Conservation (phyloP, 53 echinoderm and acorn worm species). For the Zoroaster sp. region DNA sequence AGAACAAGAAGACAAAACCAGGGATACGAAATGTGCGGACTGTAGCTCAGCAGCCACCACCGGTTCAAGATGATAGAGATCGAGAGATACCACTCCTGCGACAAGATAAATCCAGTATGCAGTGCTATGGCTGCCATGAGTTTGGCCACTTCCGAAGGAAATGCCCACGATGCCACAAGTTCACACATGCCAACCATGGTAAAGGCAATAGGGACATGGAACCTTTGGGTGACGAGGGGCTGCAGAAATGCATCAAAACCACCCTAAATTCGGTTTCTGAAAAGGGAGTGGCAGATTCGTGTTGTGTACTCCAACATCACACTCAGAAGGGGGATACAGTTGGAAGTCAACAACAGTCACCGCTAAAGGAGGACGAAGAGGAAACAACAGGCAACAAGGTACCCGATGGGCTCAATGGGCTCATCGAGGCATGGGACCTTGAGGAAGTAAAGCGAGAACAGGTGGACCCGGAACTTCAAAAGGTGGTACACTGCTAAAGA, state of each 20-base stretch:
- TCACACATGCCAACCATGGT: not conserved
- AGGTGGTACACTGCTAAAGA: not conserved
- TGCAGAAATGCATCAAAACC: not conserved
- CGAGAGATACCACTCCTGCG: too few species aligned
- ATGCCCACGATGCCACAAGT: too few species aligned
- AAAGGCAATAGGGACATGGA: not conserved
- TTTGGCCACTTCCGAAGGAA: not conserved
- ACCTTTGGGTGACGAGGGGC: not conserved
- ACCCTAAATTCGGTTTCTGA: not conserved
- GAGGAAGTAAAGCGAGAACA: not conserved
- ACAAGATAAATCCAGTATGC: not conserved
- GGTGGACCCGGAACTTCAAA: too few species aligned
- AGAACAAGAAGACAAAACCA: not conserved
- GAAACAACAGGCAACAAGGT: too few species aligned
- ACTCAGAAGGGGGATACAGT: too few species aligned
- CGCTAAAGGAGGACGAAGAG: not conserved
- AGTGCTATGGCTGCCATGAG: not conserved
- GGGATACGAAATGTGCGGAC: not conserved
- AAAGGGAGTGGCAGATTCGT: too few species aligned
- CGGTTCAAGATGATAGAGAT: not conserved
- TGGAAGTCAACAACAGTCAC: not conserved
- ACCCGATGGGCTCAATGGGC: too few species aligned
- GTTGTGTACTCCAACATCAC: too few species aligned
- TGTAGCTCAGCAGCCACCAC: not conserved
- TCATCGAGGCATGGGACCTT: not conserved